These are phyloP conservation scores for Bombus pyrosoma DNA, from an alignment of 1,140 invertebrate genomes.

Conservation along the genomic window DNA sequence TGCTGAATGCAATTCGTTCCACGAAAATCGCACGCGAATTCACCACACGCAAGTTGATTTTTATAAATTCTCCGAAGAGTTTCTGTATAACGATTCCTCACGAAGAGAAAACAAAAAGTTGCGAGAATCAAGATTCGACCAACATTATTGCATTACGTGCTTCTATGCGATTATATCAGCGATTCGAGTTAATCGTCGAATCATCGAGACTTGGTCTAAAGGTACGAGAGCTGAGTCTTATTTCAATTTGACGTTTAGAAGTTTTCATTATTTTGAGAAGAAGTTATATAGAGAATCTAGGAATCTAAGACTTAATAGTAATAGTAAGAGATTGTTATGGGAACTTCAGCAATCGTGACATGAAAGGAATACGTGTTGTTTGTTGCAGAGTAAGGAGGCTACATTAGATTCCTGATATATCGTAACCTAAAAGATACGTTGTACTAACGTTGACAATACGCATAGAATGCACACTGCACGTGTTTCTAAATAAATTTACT, in stretches of 20 bases:
- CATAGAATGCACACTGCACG: background rate
- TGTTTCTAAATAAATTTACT: background rate
- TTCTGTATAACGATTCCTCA: too few species aligned
- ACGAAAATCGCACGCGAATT: background rate
- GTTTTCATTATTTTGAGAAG: background rate
- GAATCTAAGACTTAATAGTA: background rate
- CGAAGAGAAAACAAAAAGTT: background rate
- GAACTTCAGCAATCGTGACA: background rate
- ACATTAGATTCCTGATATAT: background rate
- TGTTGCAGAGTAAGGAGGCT: background rate
- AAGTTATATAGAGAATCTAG: background rate
- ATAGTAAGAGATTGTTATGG: background rate
- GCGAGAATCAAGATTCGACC: too few species aligned
- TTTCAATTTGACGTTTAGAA: background rate
- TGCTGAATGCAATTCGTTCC: accelerated
- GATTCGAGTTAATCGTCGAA: slow-evolving; percentile 22
- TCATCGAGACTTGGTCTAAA: slow-evolving; percentile 67
- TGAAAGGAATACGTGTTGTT: background rate
- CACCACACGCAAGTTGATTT: too few species aligned
- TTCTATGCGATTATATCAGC: background rate
- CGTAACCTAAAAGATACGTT: background rate
- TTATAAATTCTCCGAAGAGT: background rate
- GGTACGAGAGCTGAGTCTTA: slow-evolving; percentile 58
- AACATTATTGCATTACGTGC: slow-evolving; percentile 16
- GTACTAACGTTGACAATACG: background rate